Evolutionary conservation across 2,797 vertebrate genomes (phyloP).

Genomic region (Halcyon smyrnensis): DNA sequence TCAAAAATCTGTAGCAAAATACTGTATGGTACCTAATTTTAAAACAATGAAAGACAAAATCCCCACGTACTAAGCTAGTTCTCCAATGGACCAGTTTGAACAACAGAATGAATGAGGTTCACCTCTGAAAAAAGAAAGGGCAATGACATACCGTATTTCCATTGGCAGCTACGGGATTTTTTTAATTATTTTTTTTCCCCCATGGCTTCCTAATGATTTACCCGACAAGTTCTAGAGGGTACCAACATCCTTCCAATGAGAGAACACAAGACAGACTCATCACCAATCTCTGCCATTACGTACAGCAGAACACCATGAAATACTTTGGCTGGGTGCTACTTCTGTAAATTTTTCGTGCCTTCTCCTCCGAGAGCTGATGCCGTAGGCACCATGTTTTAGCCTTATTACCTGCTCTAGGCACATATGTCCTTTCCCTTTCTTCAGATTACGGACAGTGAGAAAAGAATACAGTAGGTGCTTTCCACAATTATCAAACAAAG

Average conservation of each 20-base stretch:
- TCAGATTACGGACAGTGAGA: not conserved
- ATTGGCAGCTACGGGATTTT: not conserved
- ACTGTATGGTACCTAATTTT: not conserved
- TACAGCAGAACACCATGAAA: not conserved
- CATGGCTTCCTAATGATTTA: not conserved
- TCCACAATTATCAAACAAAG: not conserved
- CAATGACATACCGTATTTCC: not conserved
- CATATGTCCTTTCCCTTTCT: not conserved
- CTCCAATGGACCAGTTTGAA: not conserved
- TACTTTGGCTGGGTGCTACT: not conserved
- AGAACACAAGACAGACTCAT: not conserved
- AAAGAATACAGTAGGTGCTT: not conserved
- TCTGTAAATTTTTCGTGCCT: not conserved
- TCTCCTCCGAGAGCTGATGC: not conserved
- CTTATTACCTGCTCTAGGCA: not conserved
- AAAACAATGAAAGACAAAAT: not conserved
- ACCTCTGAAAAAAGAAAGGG: not conserved
- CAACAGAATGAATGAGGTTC: not conserved
- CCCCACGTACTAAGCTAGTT: not conserved
- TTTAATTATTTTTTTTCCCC: accelerated
- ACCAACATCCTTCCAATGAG: not conserved
- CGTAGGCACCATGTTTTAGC: not conserved
- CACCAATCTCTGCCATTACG: not conserved
- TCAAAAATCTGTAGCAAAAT: not conserved
- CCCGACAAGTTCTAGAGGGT: not conserved